Evolutionary conservation across 2,797 vertebrate genomes (phyloP).

Genomic region (Platalea minor): DNA sequence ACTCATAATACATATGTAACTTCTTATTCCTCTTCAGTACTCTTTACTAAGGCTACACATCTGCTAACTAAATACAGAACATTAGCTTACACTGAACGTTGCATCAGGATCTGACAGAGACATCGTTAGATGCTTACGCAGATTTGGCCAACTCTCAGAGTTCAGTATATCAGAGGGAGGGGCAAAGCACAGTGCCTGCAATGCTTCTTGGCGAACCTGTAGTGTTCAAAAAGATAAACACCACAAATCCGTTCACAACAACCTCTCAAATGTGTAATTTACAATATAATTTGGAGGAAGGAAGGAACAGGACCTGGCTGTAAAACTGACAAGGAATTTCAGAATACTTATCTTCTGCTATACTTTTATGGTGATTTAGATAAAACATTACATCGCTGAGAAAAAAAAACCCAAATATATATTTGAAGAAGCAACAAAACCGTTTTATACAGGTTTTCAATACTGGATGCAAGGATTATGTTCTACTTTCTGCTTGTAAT

Average conservation of each 20-base stretch:
- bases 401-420: fast-evolving
- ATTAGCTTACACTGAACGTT: slow-evolving; percentile 83
- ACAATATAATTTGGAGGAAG: not conserved
- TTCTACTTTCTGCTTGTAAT: not conserved
- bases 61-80: not conserved
- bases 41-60: not conserved
- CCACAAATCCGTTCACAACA: not conserved
- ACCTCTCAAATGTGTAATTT: not conserved
- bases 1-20: not conserved
- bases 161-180: slow-evolving; percentile 91
- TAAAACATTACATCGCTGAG: not conserved
- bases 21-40: not conserved
- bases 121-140: slow-evolving; percentile 82
- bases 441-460: not conserved
- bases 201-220: slow-evolving; percentile 88
- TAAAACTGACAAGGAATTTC: not conserved
- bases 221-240: not conserved
- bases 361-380: not conserved
- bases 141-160: slow-evolving; percentile 87
- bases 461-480: not conserved
- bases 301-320: not conserved
- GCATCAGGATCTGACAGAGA: slow-evolving; percentile 85
- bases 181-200: slow-evolving; percentile 85
- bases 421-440: not conserved
- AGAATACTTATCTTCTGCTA: not conserved